Percentiles rank a stretch among this genome's conserved stretches.
These are phyloP conservation scores for Calliopsis andreniformis DNA, from an alignment of 1,140 invertebrate genomes.

Conservation along the genomic window DNA sequence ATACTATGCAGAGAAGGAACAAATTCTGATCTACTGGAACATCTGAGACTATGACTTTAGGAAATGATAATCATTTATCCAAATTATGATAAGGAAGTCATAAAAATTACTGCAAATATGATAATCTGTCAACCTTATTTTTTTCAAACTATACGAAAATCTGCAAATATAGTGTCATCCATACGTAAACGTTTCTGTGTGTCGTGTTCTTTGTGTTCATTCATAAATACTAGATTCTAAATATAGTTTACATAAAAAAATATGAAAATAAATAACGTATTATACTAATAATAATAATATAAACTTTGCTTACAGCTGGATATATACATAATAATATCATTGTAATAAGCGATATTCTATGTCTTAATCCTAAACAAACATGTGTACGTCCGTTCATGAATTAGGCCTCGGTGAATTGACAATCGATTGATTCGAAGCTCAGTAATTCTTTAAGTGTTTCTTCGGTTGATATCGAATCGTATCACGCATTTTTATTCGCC, in stretches of 20 bases:
- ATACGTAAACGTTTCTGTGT: background rate
- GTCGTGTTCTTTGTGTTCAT: background rate
- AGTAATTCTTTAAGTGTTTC: background rate
- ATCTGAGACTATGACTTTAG: no score
- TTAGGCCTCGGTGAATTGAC: constrained; percentile 45
- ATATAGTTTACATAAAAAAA: background rate
- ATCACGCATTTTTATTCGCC: constrained; percentile 18
- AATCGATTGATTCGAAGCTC: constrained; percentile 9
- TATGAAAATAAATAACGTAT: no score
- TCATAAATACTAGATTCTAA: background rate
- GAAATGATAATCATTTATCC: no score
- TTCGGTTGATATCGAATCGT: background rate
- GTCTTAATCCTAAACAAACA: constrained; percentile 17
- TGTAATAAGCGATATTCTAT: background rate
- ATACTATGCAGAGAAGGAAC: no score
- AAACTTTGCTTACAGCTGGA: background rate
- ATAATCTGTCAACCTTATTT: no score
- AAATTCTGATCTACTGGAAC: no score
- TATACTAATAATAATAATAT: background rate
- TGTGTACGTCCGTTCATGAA: background rate
- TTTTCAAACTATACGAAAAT: no score
- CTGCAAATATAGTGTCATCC: background rate
- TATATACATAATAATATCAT: background rate
- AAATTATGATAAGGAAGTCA: no score
- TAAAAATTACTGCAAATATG: no score